Conservation (phyloP, 2,113 vertebrate species). For the Gasterosteus nipponicus region DNA sequence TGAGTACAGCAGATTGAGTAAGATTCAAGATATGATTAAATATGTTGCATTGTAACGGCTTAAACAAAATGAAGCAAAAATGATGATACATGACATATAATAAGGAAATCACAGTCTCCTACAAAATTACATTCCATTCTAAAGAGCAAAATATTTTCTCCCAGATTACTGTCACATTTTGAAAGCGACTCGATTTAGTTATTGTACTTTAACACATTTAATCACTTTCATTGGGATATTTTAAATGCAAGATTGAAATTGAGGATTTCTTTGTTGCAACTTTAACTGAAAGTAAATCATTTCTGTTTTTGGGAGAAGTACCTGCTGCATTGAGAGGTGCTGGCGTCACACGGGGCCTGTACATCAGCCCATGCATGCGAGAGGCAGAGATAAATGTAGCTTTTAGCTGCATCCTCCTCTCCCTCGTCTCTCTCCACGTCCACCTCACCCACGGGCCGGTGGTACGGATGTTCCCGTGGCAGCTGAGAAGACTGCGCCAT, state of each 20-base stretch:
- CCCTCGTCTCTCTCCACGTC: not conserved
- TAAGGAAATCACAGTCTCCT: not conserved
- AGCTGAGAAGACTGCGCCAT: constrained; percentile 32
- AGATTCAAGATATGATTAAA: not conserved
- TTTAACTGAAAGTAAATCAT: not conserved
- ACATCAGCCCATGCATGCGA: constrained; percentile 5
- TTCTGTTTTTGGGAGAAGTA: not conserved
- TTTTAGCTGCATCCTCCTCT: constrained; percentile 1
- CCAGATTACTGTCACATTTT: not conserved
- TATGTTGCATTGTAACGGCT: not conserved
- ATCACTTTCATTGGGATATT: not conserved
- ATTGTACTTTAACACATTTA: not conserved
- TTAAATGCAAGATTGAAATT: not conserved
- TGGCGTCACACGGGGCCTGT: not conserved
- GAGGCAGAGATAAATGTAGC: constrained; percentile 18
- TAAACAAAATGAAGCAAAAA: not conserved
- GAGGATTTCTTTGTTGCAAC: not conserved
- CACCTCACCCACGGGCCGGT: constrained; percentile 6
- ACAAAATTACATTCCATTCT: not conserved
- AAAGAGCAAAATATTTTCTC: not conserved
- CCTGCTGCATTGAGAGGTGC: not conserved
- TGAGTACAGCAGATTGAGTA: not conserved
- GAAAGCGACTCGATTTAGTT: not conserved
- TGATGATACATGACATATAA: not conserved
- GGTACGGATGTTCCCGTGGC: constrained; percentile 9